Evolutionary conservation across 2,888 invertebrate genomes (phyloP), one percentile per base, ranked within the genome.

Genomic region (Synanthedon andrenaeformis): DNA sequence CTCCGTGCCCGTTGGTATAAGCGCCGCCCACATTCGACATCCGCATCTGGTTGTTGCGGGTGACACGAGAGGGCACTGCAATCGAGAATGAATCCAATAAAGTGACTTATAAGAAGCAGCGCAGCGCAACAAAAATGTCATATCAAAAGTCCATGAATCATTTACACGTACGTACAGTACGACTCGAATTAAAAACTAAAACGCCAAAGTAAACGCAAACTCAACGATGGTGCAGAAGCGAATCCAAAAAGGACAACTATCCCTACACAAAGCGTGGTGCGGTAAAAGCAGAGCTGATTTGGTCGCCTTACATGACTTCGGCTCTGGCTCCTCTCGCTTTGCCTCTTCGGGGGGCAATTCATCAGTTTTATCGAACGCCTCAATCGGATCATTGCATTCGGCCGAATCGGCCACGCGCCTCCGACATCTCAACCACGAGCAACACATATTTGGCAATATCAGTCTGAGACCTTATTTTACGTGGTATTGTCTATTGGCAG

Each of bases 1-100:
- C 89, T 53, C 88, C 87, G 71, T 90, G 90, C 1, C 90, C 90
- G 67, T 91, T 90, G 53, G 89, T 82, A 65, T 89, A 84, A 57
- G 83, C 77, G 52, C 86, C 80, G 62, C 84, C 79, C 62, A 88
- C 89, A 64, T 89, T 90, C 58, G 90, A 89, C 63, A 87, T 70
- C 51, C 90, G 80, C 82, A 82, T 79, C 75, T 84, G 88, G 62
- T 88, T 88, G 78, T 85, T 87, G 69, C 88, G 84, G 55, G 87
- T 88, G 57, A 83, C 77, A 53, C 89, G 80, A 52, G 81, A 58
- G 55, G 88, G 82, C 67, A 85, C 86, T 83, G 79, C 23, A 66
- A 70, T 41, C 3, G 45, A 45, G 13, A 17, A 13, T 14, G 17
- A 35, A 13, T 41, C 48, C 49, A 17, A 23, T 51, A 14, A 17